These are phyloP conservation scores for Ommatoiulus sabulosus DNA, from an alignment of 2,888 invertebrate species.

Conservation along the genomic window DNA sequence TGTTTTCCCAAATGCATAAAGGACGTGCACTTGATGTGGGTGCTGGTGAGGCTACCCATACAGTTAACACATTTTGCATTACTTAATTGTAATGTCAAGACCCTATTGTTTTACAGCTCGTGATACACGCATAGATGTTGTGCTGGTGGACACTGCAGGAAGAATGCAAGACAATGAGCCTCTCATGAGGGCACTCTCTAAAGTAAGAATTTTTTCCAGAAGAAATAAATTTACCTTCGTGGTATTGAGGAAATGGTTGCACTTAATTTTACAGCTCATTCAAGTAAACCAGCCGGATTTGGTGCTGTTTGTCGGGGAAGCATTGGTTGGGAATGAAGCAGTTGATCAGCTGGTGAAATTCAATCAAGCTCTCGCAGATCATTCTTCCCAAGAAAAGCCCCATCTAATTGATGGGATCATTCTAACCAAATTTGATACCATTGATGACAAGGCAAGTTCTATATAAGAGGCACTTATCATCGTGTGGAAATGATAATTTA, in stretches of 20 bases:
- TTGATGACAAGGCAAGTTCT: slow-evolving; percentile 90
- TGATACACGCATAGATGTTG: slow-evolving; percentile 86
- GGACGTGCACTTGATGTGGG: neutral
- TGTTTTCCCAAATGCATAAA: neutral
- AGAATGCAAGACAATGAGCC: slow-evolving; percentile 99
- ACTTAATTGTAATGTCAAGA: neutral
- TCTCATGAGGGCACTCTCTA: slow-evolving; percentile 96
- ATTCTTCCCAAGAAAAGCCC: slow-evolving; percentile 80
- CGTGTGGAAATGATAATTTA: slow-evolving; percentile 10
- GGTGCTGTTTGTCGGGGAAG: slow-evolving; percentile 99
- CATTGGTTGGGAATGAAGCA: slow-evolving; percentile 99
- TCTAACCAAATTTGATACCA: slow-evolving; percentile 99
- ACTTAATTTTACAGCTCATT: slow-evolving; percentile 75
- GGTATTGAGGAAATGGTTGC: neutral
- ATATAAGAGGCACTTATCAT: neutral
- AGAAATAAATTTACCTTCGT: neutral
- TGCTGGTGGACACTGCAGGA: slow-evolving; percentile 99
- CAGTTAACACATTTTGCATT: too few species aligned
- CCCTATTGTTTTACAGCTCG: slow-evolving; percentile 71
- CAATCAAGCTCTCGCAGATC: slow-evolving; percentile 97
- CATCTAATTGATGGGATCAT: slow-evolving; percentile 99
- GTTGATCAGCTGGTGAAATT: slow-evolving; percentile 99
- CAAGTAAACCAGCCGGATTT: slow-evolving; percentile 97
- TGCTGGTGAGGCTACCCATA: too few species aligned
- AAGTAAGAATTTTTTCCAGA: slow-evolving; percentile 70